Evolutionary conservation across 2,888 invertebrate species (phyloP), one percentile per base, ranked within the genome.

Genomic region (Nysson spinosus): DNA sequence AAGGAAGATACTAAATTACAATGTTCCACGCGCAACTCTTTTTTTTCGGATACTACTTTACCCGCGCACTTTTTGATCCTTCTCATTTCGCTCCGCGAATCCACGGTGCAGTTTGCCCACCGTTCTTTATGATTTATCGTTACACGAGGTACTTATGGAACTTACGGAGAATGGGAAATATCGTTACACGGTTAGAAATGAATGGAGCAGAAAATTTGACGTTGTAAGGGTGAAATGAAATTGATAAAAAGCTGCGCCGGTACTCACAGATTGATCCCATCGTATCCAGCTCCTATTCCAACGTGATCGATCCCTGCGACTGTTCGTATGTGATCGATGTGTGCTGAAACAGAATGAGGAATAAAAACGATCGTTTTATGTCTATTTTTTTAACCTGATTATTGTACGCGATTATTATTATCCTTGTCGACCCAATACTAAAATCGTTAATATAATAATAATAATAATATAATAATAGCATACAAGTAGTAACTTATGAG

Each of bases 221-320:
- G n/a, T n/a, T n/a, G n/a, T n/a, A n/a, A n/a, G n/a, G n/a, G n/a
- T n/a, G n/a, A n/a, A n/a, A n/a, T n/a, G n/a, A n/a, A n/a, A n/a
- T n/a, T n/a, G n/a, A n/a, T n/a, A n/a, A n/a, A n/a, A n/a, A 12
- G 24, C 17, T 3, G 4, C 11, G 6, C 6, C 5, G 58, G 81
- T 88, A 93, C 95, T 95, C 89, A 96, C 96, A 92, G 93, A 91
- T 95, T 95, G 88, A 96, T 95, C 82, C 96, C 96, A 86, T 96
- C 95, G 88, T 94, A 96, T 80, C 95, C 96, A 61, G 95, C 95
- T 67, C 96, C 96, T 68, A 96, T 91, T 46, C 96, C 96, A 65
- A 96, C 94, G 88, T 94, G 93, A 89, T 96, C 95, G 82, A 95
- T 93, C 71, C 96, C 96, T 66, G 95, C 95, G 69, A 95, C 91